phyloP scores from a whole-genome alignment of 2,113 vertebrate genomes.

The Etia nguti region DNA sequence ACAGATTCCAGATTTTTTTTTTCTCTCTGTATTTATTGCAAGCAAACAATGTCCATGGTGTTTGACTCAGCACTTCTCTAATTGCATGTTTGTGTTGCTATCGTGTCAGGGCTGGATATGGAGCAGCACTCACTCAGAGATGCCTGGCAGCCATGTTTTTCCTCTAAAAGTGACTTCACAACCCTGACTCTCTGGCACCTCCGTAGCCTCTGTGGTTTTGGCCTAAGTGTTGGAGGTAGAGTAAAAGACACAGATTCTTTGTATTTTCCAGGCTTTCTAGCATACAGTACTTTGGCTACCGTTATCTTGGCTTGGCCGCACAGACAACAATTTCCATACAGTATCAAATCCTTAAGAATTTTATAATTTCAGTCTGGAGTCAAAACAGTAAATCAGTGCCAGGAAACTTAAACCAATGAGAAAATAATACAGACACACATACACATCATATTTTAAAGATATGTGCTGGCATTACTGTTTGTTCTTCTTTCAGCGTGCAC shows the following conservation, averaged over 20 bases:
- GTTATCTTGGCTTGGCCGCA: slow-evolving; percentile 14
- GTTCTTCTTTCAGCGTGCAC: slow-evolving; percentile 4
- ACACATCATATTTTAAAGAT: background rate
- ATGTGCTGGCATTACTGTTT: background rate
- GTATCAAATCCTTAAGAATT: slow-evolving; percentile 20
- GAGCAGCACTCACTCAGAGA: slow-evolving; percentile 9
- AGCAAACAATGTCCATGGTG: slow-evolving; percentile 41
- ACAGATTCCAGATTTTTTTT: background rate
- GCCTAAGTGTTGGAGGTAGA: background rate
- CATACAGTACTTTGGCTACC: slow-evolving; percentile 22
- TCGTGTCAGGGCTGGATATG: slow-evolving; percentile 41
- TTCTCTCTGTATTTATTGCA: slow-evolving; percentile 1
- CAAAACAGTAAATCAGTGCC: background rate
- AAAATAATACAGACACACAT: background rate
- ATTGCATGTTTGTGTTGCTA: slow-evolving; percentile 65
- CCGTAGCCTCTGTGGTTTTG: slow-evolving; percentile 40
- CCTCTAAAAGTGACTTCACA: slow-evolving; percentile 48
- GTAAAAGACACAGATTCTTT: slow-evolving; percentile 51
- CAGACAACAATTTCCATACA: background rate
- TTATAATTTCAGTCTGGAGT: slow-evolving; percentile 31
- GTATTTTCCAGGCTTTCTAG: slow-evolving; percentile 29
- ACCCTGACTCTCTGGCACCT: slow-evolving; percentile 50
- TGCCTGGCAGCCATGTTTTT: slow-evolving; percentile 41
- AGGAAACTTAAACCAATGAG: slow-evolving; percentile 15
- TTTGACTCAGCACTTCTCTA: slow-evolving; percentile 61